These are phyloP conservation scores for Bombus impatiens DNA, from an alignment of 1,140 invertebrate genomes.

Conservation along the genomic window DNA sequence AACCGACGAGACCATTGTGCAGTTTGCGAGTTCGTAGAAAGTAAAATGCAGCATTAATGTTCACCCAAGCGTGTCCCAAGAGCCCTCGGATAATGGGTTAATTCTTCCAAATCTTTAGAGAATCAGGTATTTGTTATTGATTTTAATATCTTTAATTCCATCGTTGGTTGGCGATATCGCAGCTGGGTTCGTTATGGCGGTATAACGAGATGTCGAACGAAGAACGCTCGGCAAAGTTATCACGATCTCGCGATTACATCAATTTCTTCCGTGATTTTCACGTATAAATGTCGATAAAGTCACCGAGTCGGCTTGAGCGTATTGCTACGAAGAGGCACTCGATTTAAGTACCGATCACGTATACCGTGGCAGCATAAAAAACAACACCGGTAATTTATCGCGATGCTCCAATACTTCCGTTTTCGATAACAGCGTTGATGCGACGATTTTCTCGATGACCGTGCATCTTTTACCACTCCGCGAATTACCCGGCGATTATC, in stretches of 20 bases:
- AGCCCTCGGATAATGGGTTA: conserved; percentile 21
- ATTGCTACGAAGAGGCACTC: conserved; percentile 31
- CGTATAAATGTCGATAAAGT: conserved; percentile 22
- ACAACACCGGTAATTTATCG: conserved; percentile 2
- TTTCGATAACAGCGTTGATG: conserved; percentile 13
- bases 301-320: background rate
- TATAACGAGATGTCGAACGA: background rate
- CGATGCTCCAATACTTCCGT: conserved; percentile 13
- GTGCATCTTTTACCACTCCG: background rate
- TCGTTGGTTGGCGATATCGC: background rate
- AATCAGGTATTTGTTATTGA: too few species aligned
- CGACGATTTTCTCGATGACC: conserved; percentile 14
- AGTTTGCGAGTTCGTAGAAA: background rate
- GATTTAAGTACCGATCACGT: background rate
- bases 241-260: background rate
- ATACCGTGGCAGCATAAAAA: background rate
- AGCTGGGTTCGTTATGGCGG: background rate
- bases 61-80: conserved; percentile 26
- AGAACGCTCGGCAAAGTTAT: background rate
- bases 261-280: background rate
- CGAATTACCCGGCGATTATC: background rate
- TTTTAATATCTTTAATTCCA: background rate
- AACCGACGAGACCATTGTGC: conserved; percentile 21
- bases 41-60: conserved; percentile 32
- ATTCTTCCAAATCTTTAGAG: conserved; percentile 13